A percentile compares a stretch with the other conserved stretches of the same genome.
Evolutionary conservation across 2,888 invertebrate genomes (phyloP).

Genomic region (Hemicrepidius hirtus): DNA sequence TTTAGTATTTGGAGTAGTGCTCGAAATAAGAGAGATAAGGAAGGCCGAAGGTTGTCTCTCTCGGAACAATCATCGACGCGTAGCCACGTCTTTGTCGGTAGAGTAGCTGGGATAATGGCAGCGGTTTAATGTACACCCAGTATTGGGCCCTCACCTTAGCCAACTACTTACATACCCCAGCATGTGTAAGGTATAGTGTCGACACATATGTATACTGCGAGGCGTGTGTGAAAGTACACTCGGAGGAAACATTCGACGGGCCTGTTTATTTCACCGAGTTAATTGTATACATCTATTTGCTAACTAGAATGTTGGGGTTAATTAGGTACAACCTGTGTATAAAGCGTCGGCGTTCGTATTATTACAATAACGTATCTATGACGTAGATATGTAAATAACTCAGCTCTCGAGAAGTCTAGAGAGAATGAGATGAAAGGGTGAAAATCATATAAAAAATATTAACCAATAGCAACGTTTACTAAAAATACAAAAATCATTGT

Average conservation of each 20-base stretch:
- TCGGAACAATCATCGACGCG: slow-evolving; percentile 50
- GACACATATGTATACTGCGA: slow-evolving; percentile 69
- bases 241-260: slow-evolving; percentile 54
- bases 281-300: slow-evolving; percentile 64
- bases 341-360: slow-evolving; percentile 13
- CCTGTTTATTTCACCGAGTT: slow-evolving; percentile 59
- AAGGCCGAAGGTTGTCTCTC: slow-evolving; percentile 53
- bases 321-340: slow-evolving; percentile 39
- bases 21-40: slow-evolving; percentile 67
- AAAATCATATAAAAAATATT: too few species aligned
- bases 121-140: slow-evolving; percentile 69
- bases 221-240: slow-evolving; percentile 70
- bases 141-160: slow-evolving; percentile 68
- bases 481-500: too few species aligned
- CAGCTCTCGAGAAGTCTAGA: not conserved
- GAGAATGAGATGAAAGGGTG: too few species aligned
- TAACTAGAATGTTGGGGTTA: slow-evolving; percentile 56
- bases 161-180: slow-evolving; percentile 70
- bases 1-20: slow-evolving; percentile 71
- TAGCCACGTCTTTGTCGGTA: slow-evolving; percentile 67
- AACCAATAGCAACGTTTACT: too few species aligned
- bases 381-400: slow-evolving; percentile 8
- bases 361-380: slow-evolving; percentile 11
- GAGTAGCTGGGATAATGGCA: slow-evolving; percentile 71
- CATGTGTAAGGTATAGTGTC: slow-evolving; percentile 71